These are phyloP conservation scores for Tachuris rubrigastra DNA, from an alignment of 2,113 vertebrate genomes.

Conservation along the genomic window DNA sequence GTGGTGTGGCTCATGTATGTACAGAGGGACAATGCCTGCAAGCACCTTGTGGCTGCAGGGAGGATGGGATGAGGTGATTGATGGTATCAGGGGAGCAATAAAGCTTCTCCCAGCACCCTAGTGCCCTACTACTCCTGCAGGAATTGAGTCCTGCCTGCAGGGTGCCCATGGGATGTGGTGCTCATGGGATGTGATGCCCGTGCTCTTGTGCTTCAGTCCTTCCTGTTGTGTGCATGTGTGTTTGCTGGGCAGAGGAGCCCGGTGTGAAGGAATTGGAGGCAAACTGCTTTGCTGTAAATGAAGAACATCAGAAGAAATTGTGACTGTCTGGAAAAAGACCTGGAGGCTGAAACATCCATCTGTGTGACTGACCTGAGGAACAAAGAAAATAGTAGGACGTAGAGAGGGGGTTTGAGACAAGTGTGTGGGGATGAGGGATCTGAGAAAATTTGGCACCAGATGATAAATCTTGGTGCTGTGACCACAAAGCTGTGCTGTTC, in stretches of 20 bases:
- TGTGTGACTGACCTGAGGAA: background rate
- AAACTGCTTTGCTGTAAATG: background rate
- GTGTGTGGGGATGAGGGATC: rapidly evolving
- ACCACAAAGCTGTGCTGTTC: background rate
- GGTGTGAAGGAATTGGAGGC: background rate
- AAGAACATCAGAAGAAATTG: background rate
- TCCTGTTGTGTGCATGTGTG: background rate
- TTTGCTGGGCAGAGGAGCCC: background rate
- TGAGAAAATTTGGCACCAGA: background rate
- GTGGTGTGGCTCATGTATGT: background rate
- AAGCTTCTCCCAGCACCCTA: background rate
- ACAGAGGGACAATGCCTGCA: rapidly evolving
- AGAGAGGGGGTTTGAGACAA: background rate
- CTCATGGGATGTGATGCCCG: rapidly evolving
- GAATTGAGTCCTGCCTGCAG: no score
- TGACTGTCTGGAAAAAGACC: background rate
- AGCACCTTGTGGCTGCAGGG: background rate
- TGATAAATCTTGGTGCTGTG: background rate
- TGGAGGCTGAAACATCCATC: background rate
- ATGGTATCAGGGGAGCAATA: background rate
- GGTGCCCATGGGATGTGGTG: rapidly evolving
- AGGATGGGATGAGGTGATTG: background rate
- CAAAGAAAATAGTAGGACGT: background rate
- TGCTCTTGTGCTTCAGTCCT: background rate
- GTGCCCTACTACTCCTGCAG: background rate